Evolutionary conservation across 2,888 invertebrate genomes (phyloP), one percentile per base, ranked within the genome.

Genomic region (Eurois occulta): DNA sequence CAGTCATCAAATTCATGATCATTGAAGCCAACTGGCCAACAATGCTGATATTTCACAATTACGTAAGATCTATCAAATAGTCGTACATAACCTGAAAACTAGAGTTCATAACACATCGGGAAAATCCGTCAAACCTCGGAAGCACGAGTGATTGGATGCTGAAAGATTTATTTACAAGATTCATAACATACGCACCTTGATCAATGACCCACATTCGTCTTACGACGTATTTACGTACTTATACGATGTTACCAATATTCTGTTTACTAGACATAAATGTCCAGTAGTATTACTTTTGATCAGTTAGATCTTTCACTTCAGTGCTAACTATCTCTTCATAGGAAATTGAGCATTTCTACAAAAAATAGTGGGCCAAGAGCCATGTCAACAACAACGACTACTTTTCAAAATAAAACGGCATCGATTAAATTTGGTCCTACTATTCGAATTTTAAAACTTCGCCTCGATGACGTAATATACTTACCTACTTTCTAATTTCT

Each of bases 121-220:
- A 24, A 55, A 43, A 43, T 43, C 21, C 52, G 38, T 62, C 28
- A 41, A 62, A 6, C 32, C 48, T 41, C n/a, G 41, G 21, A 41
- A 75, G 10, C 46, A 75, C 77, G 43, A 35, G 21, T 16, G 66
- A 66, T 52, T 35, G 1, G 52, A 18, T 65, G 78, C 18, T 18
- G 76, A 66, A 28, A 65, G 35, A 28, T 76, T 78, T 65, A 76
- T 52, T 38, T 77, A 77, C 75, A 46, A 77, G 41, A 64, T 77
- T 21, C 48, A 48, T 35, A 64, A 52, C 75, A 74, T 41, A 43
- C 46, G 55, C 75, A 48, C 48, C 32, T 62, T 77, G 62, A 64
- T 77, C 41, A 52, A 77, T 76, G 41, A 77, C 18, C 48, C 48
- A 32, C 62, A 75, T 77, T 52, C 16, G 11, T 41, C 62, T 64